Conservation (phyloP, 1,140 invertebrate genomes). For the Drosophila quadrilineata region DNA sequence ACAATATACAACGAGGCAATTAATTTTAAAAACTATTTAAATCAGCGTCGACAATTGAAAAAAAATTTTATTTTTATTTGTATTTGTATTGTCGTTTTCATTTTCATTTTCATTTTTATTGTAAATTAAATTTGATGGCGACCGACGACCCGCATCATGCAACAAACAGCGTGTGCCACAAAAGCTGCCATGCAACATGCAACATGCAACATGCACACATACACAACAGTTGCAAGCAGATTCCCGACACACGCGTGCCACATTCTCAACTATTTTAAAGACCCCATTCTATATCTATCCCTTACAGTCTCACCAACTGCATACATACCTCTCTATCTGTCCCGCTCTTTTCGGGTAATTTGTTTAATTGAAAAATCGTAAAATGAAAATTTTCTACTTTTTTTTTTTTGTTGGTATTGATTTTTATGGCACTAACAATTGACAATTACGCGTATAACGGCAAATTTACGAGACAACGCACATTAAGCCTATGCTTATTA, state of each 20-base stretch:
- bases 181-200: not conserved
- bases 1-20: constrained; percentile 55
- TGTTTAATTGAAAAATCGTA: constrained; percentile 79
- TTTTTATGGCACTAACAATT: constrained; percentile 71
- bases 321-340: too few relatives aligned
- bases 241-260: constrained; percentile 53
- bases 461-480: constrained; percentile 58
- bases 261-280: too few relatives aligned
- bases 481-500: constrained; percentile 49
- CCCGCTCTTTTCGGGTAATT: constrained; percentile 67
- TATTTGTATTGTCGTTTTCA: too few relatives aligned
- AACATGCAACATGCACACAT: not conserved
- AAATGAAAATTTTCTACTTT: constrained; percentile 49
- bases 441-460: constrained; percentile 66
- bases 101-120: too few relatives aligned
- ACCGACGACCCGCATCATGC: constrained; percentile 32
- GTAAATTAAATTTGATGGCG: constrained; percentile 66
- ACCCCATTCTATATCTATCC: too few relatives aligned
- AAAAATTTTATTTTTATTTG: too few relatives aligned
- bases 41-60: constrained; percentile 64
- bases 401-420: constrained; percentile 45
- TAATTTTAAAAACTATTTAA: constrained; percentile 68
- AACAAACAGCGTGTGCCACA: not conserved
- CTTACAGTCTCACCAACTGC: constrained; percentile 26
- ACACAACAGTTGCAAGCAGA: not conserved